Percentiles rank a stretch among this genome's conserved stretches.
phyloP scores from a whole-genome alignment of 2,797 vertebrate species.

The Alauda arvensis region DNA sequence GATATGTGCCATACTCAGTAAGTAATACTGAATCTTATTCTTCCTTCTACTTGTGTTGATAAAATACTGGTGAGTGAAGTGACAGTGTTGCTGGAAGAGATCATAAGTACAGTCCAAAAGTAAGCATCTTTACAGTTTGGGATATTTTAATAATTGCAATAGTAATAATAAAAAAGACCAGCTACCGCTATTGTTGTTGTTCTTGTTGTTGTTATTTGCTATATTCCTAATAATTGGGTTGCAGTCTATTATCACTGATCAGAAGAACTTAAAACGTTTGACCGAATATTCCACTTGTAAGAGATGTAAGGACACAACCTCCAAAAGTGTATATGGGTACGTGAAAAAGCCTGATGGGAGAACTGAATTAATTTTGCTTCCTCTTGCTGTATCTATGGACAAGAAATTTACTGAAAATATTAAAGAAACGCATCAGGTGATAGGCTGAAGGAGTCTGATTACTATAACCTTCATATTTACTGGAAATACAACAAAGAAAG shows the following conservation, averaged over 20 bases:
- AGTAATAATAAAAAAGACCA: neutral
- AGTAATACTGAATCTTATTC: neutral
- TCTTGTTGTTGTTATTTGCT: neutral
- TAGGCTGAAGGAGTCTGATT: neutral
- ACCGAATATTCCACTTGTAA: neutral
- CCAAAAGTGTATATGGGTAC: fast-evolving
- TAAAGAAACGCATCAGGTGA: neutral
- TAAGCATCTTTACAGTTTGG: neutral
- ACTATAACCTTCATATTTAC: neutral
- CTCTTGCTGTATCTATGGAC: neutral
- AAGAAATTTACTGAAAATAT: neutral
- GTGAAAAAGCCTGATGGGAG: neutral
- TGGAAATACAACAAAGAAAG: neutral
- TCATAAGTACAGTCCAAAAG: neutral
- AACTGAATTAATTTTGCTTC: neutral
- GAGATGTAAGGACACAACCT: neutral
- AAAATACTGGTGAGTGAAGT: neutral
- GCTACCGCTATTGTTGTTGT: neutral
- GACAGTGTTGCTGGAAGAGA: neutral
- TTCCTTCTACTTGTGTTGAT: neutral
- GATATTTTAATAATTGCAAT: neutral
- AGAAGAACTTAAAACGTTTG: neutral
- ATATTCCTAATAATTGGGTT: neutral
- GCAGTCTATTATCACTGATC: neutral
- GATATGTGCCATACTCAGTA: neutral